phyloP scores from a whole-genome alignment of 2,113 vertebrate genomes.

The Hyperoodon ampullatus region DNA sequence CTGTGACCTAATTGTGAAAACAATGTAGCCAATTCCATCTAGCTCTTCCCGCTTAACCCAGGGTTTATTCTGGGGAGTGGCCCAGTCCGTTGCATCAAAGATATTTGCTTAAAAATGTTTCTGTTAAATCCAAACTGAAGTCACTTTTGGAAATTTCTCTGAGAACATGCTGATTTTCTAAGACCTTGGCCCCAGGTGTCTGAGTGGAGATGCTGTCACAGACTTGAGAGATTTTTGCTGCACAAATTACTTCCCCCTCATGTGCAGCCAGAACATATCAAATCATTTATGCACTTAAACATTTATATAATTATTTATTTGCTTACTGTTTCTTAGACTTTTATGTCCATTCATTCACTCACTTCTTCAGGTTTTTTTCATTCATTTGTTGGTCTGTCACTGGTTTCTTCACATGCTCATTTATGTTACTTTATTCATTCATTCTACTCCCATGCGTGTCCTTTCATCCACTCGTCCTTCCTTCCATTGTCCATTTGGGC shows the following conservation, averaged over 20 bases:
- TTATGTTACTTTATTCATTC: neutral
- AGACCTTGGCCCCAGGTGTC: neutral
- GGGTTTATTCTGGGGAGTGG: neutral
- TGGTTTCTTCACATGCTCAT: neutral
- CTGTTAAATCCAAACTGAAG: constrained; percentile 26
- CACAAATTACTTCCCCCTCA: fast-evolving
- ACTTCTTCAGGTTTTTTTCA: neutral
- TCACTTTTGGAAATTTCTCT: neutral
- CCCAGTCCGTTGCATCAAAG: fast-evolving
- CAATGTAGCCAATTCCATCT: neutral
- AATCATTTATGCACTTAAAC: fast-evolving
- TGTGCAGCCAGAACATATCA: fast-evolving
- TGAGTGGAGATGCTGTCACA: neutral
- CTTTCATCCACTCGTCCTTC: fast-evolving
- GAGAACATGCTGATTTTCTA: neutral
- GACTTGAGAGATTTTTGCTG: neutral
- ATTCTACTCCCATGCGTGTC: neutral
- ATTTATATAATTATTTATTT: fast-evolving
- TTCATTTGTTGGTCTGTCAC: fast-evolving
- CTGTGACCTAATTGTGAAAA: constrained; percentile 50
- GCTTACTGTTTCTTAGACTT: neutral
- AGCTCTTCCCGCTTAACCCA: neutral
- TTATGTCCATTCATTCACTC: neutral
- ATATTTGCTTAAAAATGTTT: constrained; percentile 57
- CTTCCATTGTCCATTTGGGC: fast-evolving